Percentiles rank a stretch among this genome's conserved stretches.
Conservation (phyloP, 2,113 vertebrate genomes). For the Malaclemys terrapin region DNA sequence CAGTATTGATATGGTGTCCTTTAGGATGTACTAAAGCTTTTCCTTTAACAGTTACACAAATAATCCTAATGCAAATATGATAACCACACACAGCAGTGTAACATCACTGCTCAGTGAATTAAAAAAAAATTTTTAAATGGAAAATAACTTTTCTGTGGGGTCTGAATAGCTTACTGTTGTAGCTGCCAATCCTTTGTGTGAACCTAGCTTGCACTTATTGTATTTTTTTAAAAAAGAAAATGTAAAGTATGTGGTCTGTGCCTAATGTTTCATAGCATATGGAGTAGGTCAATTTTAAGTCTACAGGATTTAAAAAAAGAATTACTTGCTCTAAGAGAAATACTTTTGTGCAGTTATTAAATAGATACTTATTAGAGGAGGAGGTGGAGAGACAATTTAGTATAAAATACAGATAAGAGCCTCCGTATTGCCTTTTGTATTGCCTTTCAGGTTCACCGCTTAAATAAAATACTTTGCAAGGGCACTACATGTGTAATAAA, state of each 20-base stretch:
- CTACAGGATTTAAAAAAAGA: constrained; percentile 43
- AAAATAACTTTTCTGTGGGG: constrained; percentile 49
- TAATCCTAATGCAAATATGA: constrained; percentile 20
- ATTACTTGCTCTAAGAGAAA: constrained; percentile 69
- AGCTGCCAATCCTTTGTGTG: constrained; percentile 69
- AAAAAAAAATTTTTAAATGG: constrained; percentile 1
- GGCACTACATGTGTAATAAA: constrained; percentile 42
- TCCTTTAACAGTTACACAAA: constrained; percentile 45
- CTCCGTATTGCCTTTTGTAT: constrained; percentile 72
- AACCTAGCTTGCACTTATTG: constrained; percentile 69
- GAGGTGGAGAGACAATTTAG: constrained; percentile 39
- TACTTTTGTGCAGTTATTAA: constrained; percentile 68
- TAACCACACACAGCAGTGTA: neutral
- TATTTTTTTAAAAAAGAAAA: constrained; percentile 69
- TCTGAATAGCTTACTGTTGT: constrained; percentile 68
- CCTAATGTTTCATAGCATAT: constrained; percentile 79
- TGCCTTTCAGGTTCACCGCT: constrained; percentile 64
- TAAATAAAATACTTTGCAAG: constrained; percentile 68
- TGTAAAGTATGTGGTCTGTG: constrained; percentile 78
- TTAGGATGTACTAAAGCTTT: constrained; percentile 44
- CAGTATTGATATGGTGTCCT: neutral
- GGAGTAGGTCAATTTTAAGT: constrained; percentile 61
- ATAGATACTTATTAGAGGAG: constrained; percentile 68
- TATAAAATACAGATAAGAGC: constrained; percentile 49
- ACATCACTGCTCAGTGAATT: constrained; percentile 35